A percentile compares a stretch with the other conserved stretches of the same genome.
Evolutionary conservation across 2,888 invertebrate species (phyloP).

Genomic region (Melipona beecheii): DNA sequence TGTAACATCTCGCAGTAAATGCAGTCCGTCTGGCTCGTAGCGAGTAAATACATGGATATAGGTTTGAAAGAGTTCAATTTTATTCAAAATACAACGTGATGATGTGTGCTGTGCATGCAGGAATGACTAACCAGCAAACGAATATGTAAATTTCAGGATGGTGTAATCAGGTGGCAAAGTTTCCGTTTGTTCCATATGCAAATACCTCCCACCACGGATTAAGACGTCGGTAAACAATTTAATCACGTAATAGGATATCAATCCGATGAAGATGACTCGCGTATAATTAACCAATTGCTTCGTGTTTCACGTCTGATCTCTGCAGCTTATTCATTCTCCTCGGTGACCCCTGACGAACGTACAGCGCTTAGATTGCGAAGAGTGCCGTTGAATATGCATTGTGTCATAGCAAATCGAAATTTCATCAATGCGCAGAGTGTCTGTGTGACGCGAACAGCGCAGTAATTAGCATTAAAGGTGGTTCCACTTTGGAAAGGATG

Average conservation of each 20-base stretch:
- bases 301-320: slow-evolving; percentile 27
- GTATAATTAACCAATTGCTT: slow-evolving; percentile 52
- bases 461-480: no score
- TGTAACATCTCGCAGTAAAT: no score
- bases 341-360: slow-evolving; percentile 9
- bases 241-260: slow-evolving; percentile 47
- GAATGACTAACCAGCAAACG: no score
- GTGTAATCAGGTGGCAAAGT: slow-evolving; percentile 5
- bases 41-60: no score
- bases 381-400: not conserved
- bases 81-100: no score
- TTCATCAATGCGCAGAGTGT: no score
- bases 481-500: no score
- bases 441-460: no score
- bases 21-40: no score
- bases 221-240: slow-evolving; percentile 45
- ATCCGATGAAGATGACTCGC: slow-evolving; percentile 8
- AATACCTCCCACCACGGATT: slow-evolving; percentile 20
- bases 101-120: no score
- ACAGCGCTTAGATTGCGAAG: not conserved
- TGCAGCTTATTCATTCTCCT: not conserved
- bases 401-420: not conserved
- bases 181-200: slow-evolving; percentile 26
- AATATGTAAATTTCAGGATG: not conserved
- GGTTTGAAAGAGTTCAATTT: no score